Evolutionary conservation across 2,888 invertebrate species (phyloP).

Genomic region (Tenthredo distinguenda): DNA sequence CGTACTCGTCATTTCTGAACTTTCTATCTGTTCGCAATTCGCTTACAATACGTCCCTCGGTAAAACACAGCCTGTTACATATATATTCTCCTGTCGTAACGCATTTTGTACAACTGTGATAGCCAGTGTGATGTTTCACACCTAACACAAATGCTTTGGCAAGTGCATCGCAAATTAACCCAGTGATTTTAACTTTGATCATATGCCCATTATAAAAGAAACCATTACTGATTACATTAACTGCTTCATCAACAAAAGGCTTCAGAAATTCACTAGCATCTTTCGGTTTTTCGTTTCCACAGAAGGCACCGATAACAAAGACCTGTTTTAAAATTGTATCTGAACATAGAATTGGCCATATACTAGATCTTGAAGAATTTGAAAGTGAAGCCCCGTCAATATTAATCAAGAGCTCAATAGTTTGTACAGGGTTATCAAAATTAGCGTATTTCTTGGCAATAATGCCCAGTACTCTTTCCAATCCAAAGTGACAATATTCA

Average conservation of each 20-base stretch:
- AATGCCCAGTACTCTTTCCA: neutral
- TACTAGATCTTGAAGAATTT: slow-evolving; percentile 14
- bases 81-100: slow-evolving; percentile 53
- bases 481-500: slow-evolving; percentile 45
- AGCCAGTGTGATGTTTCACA: slow-evolving; percentile 57
- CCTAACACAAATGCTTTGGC: slow-evolving; percentile 56
- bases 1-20: slow-evolving; percentile 15
- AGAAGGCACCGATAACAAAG: slow-evolving; percentile 37
- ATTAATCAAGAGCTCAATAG: slow-evolving; percentile 18
- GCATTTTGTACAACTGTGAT: slow-evolving; percentile 60
- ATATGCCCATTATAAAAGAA: neutral
- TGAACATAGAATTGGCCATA: slow-evolving; percentile 41
- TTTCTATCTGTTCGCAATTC: slow-evolving; percentile 7
- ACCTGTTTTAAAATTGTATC: slow-evolving; percentile 16
- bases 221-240: slow-evolving; percentile 7
- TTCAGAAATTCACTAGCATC: slow-evolving; percentile 5
- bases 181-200: slow-evolving; percentile 35
- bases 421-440: neutral
- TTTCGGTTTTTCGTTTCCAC: slow-evolving; percentile 13
- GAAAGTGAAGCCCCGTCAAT: slow-evolving; percentile 18
- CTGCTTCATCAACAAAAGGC: slow-evolving; percentile 29
- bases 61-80: slow-evolving; percentile 15
- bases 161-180: slow-evolving; percentile 57
- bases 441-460: slow-evolving; percentile 24
- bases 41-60: neutral